Base-by-base conservation (phyloP, 2,113 vertebrate species). In the Crotalus helleri region DNA sequence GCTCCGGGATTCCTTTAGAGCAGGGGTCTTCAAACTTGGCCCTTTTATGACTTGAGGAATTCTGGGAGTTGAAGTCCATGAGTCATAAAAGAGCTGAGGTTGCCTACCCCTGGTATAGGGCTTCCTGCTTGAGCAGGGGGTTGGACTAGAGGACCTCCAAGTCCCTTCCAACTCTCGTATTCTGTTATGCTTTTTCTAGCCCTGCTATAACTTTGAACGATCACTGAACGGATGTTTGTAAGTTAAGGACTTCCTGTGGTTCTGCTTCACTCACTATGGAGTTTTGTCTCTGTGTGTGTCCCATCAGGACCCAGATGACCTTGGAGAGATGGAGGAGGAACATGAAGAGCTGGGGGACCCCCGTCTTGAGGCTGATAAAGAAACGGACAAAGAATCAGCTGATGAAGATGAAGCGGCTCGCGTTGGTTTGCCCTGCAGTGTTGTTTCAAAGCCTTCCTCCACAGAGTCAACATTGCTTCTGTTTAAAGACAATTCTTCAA, bases 401-500 rank as follows among this genome's bases (percentile, higher is more conserved):
- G 96, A 98, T 95, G 96, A 98, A 95, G 96, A 96, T 93, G 92
- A 98, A 96, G 92, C 93, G 94, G 54, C 96, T 91, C 93, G 97
- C 55, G 10, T 97, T 94, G 93, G 95, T 1, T n/a, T 69, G 87
- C 88, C 93, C 91, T 94, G 96, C 93, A 51, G 97, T 91, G 90
- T 96, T 95, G 9, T 97, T 92, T 90, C 97, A 94, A 93, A 98
- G 96, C 95, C 97, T 19, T 91, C 98, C 9, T 97, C 97, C 87
- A 97, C 98, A 1, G 99, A 99, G 39, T 98, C 98, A 1, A 98
- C 99, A 0, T 93, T 99, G 81, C 97, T 99, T 97, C 97, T 99
- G 19, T 99, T 99, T 91, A 99, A 99, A 46, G 99, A 98, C 96
- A 99, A 97, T 91, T 99, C 98, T 95, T 99, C 98, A 19, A 98